A percentile compares a stretch with the other conserved stretches of the same genome.
phyloP scores from a whole-genome alignment of 2,888 invertebrate genomes.

The Euzetes globulus region DNA sequence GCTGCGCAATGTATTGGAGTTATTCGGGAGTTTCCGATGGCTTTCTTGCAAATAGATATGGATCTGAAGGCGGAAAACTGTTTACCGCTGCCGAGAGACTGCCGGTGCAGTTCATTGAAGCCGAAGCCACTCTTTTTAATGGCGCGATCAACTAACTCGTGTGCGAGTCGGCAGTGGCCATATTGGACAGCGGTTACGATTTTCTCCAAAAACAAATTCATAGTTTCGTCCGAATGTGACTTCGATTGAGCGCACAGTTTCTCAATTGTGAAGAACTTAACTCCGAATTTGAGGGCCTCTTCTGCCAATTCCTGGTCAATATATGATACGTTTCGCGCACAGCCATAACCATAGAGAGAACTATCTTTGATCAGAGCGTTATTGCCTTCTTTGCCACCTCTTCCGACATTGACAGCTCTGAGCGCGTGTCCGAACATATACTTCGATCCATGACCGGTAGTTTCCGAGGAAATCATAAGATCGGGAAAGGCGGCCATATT shows the following conservation, averaged over 20 bases:
- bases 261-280: conserved; percentile 1
- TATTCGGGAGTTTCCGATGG: conserved; percentile 39
- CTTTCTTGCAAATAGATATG: conserved; percentile 43
- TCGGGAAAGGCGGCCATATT: conserved; percentile 2
- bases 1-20: conserved; percentile 52
- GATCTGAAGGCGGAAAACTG: conserved; percentile 40
- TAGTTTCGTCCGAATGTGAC: neutral
- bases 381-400: conserved; percentile 53
- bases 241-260: neutral
- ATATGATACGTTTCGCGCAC: neutral
- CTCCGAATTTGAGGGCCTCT: neutral
- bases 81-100: conserved; percentile 38
- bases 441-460: neutral
- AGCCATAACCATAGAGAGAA: neutral
- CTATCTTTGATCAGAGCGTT: conserved; percentile 47
- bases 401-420: conserved; percentile 47
- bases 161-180: conserved; percentile 50
- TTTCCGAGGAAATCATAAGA: neutral
- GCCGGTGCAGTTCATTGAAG: conserved; percentile 49
- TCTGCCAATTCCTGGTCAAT: neutral
- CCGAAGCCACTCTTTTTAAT: conserved; percentile 46
- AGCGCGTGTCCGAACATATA: conserved; percentile 47
- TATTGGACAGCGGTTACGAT: conserved; percentile 47
- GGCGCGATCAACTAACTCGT: conserved; percentile 46
- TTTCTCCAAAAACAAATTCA: conserved; percentile 19